Percentiles rank a stretch among this genome's conserved stretches.
Conservation (phyloP, 2,113 vertebrate genomes). For the Protomyctophum bolini region DNA sequence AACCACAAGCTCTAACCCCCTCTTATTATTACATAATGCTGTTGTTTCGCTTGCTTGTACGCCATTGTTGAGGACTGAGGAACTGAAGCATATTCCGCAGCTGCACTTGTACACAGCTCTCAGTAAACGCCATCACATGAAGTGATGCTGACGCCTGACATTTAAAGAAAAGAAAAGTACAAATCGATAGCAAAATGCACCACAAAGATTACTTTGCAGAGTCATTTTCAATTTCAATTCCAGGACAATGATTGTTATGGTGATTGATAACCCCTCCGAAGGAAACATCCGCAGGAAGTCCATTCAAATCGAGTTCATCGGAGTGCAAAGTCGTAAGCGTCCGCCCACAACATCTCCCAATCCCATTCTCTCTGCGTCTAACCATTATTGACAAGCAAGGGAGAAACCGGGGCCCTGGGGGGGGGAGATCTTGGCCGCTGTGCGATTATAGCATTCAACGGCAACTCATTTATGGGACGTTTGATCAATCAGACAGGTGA, state of each 20-base stretch:
- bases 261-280: neutral
- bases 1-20: too few relatives aligned
- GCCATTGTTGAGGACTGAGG: too few relatives aligned
- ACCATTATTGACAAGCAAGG: neutral
- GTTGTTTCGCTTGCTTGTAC: too few relatives aligned
- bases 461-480: constrained; percentile 19
- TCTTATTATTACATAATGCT: too few relatives aligned
- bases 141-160: too few relatives aligned
- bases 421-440: neutral
- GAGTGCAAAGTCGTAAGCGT: neutral
- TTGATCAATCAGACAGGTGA: constrained; percentile 27
- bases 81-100: too few relatives aligned
- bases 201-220: neutral
- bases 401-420: neutral
- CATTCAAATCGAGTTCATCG: too few relatives aligned
- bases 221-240: neutral
- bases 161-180: too few relatives aligned
- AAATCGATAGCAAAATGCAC: neutral
- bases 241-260: neutral
- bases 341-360: neutral
- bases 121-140: too few relatives aligned
- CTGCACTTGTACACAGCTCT: too few relatives aligned
- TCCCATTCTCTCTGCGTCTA: neutral
- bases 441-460: neutral
- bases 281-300: too few relatives aligned